Evolutionary conservation across 2,113 vertebrate species (phyloP), one percentile per base, ranked within the genome.

Genomic region (Charina bottae): DNA sequence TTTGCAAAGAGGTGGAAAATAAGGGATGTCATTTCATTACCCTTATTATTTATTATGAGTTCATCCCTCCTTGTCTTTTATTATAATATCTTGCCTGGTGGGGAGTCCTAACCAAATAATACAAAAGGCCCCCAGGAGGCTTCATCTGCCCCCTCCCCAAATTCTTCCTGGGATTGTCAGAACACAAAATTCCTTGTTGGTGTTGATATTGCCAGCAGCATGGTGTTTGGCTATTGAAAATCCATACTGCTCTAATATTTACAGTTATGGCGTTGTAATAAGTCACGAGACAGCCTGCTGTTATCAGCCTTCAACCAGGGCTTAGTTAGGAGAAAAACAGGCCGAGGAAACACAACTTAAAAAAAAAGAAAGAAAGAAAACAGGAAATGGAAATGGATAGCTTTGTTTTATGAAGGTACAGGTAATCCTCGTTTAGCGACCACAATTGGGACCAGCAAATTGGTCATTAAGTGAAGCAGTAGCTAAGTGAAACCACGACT

Each of bases 241-340:
- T 94, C 94, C 93, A 94, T 93, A 96, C 90, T 95, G 95, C 60
- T 94, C 54, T 92, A 94, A 94, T 95, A 96, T 96, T 97, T 97
- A 95, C 95, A 91, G 72, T 37, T 83, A 92, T 95, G 95, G 96
- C 94, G 93, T 85, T 93, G 94, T 89, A 95, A 91, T 96, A 95
- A 95, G 95, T 96, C 95, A 94, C 89, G 93, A 0, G 10, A n/a
- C 90, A 94, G 89, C 88, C 94, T 91, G 92, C 93, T 95, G 94
- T 85, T 2, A 0, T 7, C 64, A 46, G 59, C 91, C 85, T 26
- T 89, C 42, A 89, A 90, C 26, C 23, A 42, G 92, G 87, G 0
- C 7, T 93, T 94, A 59, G 85, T 13, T 87, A 92, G 89, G 56
- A 90, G 89, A 21, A 15, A 59, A 60, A 12, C 78, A 90, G 62